phyloP scores from a whole-genome alignment of 2,797 vertebrate genomes.

The Helostoma temminkii region DNA sequence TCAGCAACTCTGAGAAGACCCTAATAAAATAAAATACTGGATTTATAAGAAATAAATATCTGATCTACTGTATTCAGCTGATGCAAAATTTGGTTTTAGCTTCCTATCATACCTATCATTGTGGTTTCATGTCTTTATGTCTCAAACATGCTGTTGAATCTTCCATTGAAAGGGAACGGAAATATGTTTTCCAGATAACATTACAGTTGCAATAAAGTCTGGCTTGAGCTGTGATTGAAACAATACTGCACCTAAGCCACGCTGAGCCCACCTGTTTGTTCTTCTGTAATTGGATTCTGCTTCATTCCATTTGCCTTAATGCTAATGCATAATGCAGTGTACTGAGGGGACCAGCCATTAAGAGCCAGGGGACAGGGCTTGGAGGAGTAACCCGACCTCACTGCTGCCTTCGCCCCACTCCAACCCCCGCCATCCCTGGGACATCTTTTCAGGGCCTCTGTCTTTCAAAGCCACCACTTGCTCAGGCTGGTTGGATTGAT shows the following conservation, averaged over 20 bases:
- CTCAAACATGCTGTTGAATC: constrained; percentile 54
- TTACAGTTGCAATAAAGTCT: constrained; percentile 73
- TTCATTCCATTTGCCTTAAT: constrained; percentile 85
- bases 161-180: constrained; percentile 63
- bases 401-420: neutral
- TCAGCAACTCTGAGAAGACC: constrained; percentile 31
- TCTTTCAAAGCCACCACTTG: constrained; percentile 74
- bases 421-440: constrained; percentile 33
- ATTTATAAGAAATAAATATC: constrained; percentile 48
- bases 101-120: constrained; percentile 42
- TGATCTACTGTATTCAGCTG: constrained; percentile 36
- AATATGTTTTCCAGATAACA: constrained; percentile 82
- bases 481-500: constrained; percentile 68
- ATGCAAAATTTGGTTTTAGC: constrained; percentile 41
- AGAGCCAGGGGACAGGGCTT: constrained; percentile 71
- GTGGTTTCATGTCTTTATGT: constrained; percentile 46
- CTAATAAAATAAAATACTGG: constrained; percentile 23
- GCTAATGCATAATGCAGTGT: constrained; percentile 81
- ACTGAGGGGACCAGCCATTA: constrained; percentile 75
- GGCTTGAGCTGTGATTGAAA: constrained; percentile 80
- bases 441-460: constrained; percentile 65
- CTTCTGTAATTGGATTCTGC: constrained; percentile 83
- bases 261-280: constrained; percentile 84
- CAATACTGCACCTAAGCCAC: constrained; percentile 77
- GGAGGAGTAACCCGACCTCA: constrained; percentile 73